Conservation (phyloP, 2,888 invertebrate species). For the Leucophora obtusa region DNA sequence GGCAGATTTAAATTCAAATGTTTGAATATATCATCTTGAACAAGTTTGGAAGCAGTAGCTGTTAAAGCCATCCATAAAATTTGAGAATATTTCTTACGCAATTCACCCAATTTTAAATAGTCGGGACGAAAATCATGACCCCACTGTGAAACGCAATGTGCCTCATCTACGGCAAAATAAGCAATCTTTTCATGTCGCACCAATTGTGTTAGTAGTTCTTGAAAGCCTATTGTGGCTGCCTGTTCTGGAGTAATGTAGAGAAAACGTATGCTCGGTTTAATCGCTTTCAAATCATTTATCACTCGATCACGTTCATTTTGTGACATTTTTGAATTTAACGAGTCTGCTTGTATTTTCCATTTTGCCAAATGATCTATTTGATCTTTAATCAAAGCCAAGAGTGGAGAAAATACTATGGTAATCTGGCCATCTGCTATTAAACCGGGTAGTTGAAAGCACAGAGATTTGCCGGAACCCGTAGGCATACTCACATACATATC, state of each 20-base stretch:
- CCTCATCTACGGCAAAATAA: conserved; percentile 97
- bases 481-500: conserved; percentile 99
- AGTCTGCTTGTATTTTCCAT: conserved; percentile 89
- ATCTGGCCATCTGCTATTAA: conserved; percentile 88
- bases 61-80: conserved; percentile 95
- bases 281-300: conserved; percentile 86
- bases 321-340: conserved; percentile 95
- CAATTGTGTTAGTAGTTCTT: conserved; percentile 83
- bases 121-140: conserved; percentile 98
- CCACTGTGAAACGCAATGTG: conserved; percentile 99
- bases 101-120: conserved; percentile 91
- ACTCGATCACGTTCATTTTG: conserved; percentile 87
- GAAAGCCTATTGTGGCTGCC: conserved; percentile 89
- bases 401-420: conserved; percentile 96
- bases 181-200: conserved; percentile 88
- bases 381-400: conserved; percentile 97
- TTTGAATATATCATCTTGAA: conserved; percentile 89
- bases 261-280: conserved; percentile 88
- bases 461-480: conserved; percentile 97
- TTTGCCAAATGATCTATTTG: conserved; percentile 92
- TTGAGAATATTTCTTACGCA: conserved; percentile 82
- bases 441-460: conserved; percentile 98
- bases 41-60: conserved; percentile 92
- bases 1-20: conserved; percentile 85
- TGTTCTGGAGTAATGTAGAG: conserved; percentile 98